These are phyloP conservation scores for Fregetta grallaria DNA, from an alignment of 2,113 vertebrate genomes.

Conservation along the genomic window DNA sequence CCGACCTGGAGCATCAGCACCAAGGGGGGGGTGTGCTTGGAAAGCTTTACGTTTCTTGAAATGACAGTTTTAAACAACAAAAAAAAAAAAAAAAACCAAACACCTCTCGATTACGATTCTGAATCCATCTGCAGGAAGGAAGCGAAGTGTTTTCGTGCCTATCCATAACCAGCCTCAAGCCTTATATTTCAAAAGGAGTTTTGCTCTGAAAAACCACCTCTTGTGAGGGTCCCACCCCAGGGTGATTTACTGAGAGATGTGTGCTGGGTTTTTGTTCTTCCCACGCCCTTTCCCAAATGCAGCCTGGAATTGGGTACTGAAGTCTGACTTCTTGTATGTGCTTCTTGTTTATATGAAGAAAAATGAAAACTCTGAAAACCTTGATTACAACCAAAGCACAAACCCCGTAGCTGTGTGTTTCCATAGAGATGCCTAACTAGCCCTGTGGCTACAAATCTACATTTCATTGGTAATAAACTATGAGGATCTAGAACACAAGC, in stretches of 20 bases:
- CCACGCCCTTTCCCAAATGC: neutral
- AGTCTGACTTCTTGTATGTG: neutral
- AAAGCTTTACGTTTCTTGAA: neutral
- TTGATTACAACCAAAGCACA: neutral
- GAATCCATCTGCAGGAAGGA: neutral
- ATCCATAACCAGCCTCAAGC: neutral
- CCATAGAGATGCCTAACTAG: neutral
- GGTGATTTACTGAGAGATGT: neutral
- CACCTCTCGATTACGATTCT: neutral
- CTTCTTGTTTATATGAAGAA: neutral
- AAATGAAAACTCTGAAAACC: neutral
- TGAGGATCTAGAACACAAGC: neutral
- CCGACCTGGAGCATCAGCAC: neutral
- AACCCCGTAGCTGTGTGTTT: neutral
- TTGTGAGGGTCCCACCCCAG: neutral
- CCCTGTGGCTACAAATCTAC: neutral
- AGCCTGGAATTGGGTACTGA: neutral
- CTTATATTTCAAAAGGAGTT: neutral
- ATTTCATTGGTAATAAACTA: neutral
- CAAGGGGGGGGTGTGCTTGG: neutral
- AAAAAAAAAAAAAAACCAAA: neutral
- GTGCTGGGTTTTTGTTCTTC: neutral
- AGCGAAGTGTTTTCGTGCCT: neutral
- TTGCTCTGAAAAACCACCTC: neutral
- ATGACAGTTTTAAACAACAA: neutral